These are phyloP conservation scores for Microtus richardsoni DNA, from an alignment of 2,113 vertebrate genomes.

Conservation along the genomic window DNA sequence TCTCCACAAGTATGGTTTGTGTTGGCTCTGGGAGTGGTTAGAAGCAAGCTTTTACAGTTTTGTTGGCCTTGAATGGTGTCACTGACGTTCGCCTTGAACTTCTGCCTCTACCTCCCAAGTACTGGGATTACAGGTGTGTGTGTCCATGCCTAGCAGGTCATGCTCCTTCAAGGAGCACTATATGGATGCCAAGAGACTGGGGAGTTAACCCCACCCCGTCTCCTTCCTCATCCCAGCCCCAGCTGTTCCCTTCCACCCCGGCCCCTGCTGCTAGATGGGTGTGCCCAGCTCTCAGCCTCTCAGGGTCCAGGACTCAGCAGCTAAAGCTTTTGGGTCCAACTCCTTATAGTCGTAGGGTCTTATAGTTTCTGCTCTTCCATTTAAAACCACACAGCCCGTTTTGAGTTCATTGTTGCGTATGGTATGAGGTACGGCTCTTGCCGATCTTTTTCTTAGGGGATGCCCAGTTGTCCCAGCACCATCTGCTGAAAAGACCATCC, in stretches of 20 bases:
- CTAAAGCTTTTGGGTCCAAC: not conserved
- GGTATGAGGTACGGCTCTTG: not conserved
- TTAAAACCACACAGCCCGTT: not conserved
- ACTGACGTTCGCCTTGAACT: not conserved
- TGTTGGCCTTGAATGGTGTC: not conserved
- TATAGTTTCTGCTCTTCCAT: not conserved
- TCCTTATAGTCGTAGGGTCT: not conserved
- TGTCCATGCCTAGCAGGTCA: not conserved
- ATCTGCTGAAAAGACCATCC: not conserved
- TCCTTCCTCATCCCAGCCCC: not conserved
- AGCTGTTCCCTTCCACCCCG: not conserved
- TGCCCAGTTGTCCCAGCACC: not conserved
- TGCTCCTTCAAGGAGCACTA: not conserved
- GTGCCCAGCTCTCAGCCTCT: not conserved
- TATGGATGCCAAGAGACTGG: not conserved
- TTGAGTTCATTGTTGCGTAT: not conserved
- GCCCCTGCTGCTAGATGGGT: not conserved
- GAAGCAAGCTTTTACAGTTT: not conserved
- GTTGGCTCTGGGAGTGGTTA: not conserved
- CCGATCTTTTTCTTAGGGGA: not conserved
- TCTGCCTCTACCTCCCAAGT: not conserved
- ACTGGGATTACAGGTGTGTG: not conserved
- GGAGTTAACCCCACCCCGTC: not conserved
- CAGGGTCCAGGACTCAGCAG: not conserved
- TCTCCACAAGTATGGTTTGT: not conserved